Percentiles rank a stretch among this genome's conserved stretches.
phyloP scores from a whole-genome alignment of 2,888 invertebrate genomes.

The Slavum lentiscoides region DNA sequence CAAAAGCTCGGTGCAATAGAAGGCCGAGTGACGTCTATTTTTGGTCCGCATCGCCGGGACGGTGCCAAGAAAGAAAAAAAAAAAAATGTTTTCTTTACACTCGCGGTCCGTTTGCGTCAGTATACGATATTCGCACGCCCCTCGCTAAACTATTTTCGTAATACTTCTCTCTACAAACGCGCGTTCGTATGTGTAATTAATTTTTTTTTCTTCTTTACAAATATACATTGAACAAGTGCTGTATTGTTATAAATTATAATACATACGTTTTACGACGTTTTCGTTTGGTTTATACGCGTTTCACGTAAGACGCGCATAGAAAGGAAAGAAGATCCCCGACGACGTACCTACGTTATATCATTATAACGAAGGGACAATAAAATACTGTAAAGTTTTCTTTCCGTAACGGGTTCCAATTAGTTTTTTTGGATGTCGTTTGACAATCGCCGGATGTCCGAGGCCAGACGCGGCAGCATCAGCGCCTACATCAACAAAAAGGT shows the following conservation, averaged over 20 bases:
- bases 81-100: slow-evolving; percentile 38
- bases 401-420: background rate
- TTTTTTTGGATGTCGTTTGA: slow-evolving; percentile 50
- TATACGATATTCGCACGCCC: slow-evolving; percentile 40
- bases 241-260: no score
- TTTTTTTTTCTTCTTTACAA: background rate
- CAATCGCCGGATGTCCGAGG: slow-evolving; percentile 45
- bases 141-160: slow-evolving; percentile 50
- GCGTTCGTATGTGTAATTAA: background rate
- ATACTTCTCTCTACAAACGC: slow-evolving; percentile 6
- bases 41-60: slow-evolving; percentile 42
- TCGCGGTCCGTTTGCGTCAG: slow-evolving; percentile 44
- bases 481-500: slow-evolving; percentile 45
- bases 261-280: no score
- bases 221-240: no score
- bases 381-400: background rate
- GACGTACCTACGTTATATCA: no score
- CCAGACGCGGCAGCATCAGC: slow-evolving; percentile 46
- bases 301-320: no score
- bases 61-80: slow-evolving; percentile 21
- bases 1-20: background rate
- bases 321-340: no score
- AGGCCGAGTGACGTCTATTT: slow-evolving; percentile 50
- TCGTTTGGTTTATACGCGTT: no score
- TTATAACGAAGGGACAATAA: background rate